Evolutionary conservation across 2,113 vertebrate genomes (phyloP).

Genomic region (Tychaedon coryphoeus): DNA sequence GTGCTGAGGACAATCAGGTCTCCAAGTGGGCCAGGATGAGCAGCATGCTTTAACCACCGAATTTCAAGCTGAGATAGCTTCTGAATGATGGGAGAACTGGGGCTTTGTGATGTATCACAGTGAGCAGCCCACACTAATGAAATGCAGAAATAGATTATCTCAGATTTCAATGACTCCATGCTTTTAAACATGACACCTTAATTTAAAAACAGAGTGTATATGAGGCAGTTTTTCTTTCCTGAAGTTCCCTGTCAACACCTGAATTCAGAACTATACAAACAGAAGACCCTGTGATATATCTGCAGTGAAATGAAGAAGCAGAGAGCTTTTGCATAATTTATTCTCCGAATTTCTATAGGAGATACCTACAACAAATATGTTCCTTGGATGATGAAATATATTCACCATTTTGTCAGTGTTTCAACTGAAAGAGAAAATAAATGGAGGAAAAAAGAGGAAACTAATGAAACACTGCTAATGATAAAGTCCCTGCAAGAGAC

Average conservation of each 20-base stretch:
- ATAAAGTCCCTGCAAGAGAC: background rate
- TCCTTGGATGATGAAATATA: background rate
- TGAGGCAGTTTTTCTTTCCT: background rate
- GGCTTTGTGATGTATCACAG: background rate
- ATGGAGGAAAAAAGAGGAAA: background rate
- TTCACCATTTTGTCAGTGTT: background rate
- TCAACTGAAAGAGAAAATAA: background rate
- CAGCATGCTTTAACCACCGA: background rate
- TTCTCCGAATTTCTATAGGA: background rate
- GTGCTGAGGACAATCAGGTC: background rate
- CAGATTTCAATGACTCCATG: background rate
- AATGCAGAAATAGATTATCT: background rate
- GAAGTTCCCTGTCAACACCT: background rate
- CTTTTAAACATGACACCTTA: constrained; percentile 8
- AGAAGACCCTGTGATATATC: background rate
- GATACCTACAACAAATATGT: background rate
- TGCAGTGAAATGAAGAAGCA: background rate
- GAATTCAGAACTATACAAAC: background rate
- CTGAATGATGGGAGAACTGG: background rate
- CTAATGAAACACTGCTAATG: background rate
- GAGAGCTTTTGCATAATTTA: background rate
- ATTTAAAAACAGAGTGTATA: background rate
- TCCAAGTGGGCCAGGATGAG: background rate
- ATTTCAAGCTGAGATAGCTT: background rate
- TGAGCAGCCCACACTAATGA: background rate